These are phyloP conservation scores for Heliconius aoede DNA, from an alignment of 2,888 invertebrate species.

Conservation along the genomic window DNA sequence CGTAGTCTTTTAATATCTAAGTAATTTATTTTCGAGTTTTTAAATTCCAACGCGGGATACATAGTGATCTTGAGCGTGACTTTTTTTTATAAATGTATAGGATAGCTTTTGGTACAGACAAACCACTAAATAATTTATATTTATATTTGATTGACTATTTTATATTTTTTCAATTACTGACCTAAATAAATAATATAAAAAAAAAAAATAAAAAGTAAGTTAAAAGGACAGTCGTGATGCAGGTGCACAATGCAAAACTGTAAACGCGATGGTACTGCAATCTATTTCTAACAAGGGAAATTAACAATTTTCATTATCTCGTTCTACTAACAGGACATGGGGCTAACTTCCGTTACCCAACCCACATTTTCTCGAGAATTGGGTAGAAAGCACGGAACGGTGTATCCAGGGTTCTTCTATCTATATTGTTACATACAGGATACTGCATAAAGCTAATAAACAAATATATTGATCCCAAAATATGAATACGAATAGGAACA, in stretches of 20 bases:
- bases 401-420: background rate
- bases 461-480: background rate
- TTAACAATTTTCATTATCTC: background rate
- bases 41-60: too few relatives aligned
- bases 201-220: too few relatives aligned
- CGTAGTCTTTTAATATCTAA: too few relatives aligned
- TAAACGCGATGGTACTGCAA: background rate
- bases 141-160: too few relatives aligned
- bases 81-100: too few relatives aligned
- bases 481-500: slow-evolving; percentile 33
- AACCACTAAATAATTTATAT: too few relatives aligned
- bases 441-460: background rate
- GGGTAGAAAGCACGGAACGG: background rate
- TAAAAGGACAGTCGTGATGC: background rate
- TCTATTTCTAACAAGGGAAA: background rate
- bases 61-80: too few relatives aligned
- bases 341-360: background rate
- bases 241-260: background rate
- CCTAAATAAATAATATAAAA: too few relatives aligned
- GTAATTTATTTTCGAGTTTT: too few relatives aligned
- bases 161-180: too few relatives aligned
- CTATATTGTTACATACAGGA: background rate
- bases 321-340: background rate
- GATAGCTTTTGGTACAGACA: too few relatives aligned
- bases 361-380: background rate